phyloP scores from a whole-genome alignment of 2,888 invertebrate genomes.

The Nomada ruficornis region DNA sequence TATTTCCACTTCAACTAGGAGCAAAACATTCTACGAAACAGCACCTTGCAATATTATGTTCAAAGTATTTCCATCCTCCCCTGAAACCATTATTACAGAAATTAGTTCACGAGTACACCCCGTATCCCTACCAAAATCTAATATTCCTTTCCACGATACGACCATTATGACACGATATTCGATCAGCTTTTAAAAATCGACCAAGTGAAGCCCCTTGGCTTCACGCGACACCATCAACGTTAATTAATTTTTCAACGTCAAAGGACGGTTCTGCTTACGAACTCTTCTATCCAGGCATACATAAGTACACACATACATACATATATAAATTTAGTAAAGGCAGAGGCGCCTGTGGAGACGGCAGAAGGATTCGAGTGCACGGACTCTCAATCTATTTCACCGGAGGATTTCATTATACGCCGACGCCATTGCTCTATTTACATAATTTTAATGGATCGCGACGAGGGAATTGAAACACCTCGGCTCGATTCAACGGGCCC shows the following conservation, averaged over 20 bases:
- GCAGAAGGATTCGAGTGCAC: background rate
- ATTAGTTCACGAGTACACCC: too few species aligned
- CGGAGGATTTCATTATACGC: conserved; percentile 31
- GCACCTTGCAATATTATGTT: too few species aligned
- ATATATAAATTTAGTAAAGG: background rate
- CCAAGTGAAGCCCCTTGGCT: background rate
- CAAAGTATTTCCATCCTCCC: too few species aligned
- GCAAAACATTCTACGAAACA: too few species aligned
- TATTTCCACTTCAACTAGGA: too few species aligned
- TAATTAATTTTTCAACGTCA: conserved; percentile 1
- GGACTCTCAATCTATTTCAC: conserved; percentile 13
- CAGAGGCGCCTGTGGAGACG: background rate
- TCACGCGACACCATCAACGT: background rate
- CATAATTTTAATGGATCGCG: conserved; percentile 43
- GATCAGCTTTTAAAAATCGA: background rate
- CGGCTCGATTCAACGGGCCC: background rate
- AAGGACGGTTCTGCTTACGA: background rate
- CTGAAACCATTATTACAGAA: too few species aligned
- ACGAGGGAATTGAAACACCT: conserved; percentile 25
- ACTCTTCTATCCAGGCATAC: background rate
- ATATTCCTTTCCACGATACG: background rate
- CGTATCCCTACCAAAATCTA: background rate
- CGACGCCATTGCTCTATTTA: conserved; percentile 37
- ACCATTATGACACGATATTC: background rate
- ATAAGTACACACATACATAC: too few species aligned